Evolutionary conservation across 2,113 vertebrate species (phyloP), one percentile per base, ranked within the genome.

Genomic region (Prietella phreatophila): DNA sequence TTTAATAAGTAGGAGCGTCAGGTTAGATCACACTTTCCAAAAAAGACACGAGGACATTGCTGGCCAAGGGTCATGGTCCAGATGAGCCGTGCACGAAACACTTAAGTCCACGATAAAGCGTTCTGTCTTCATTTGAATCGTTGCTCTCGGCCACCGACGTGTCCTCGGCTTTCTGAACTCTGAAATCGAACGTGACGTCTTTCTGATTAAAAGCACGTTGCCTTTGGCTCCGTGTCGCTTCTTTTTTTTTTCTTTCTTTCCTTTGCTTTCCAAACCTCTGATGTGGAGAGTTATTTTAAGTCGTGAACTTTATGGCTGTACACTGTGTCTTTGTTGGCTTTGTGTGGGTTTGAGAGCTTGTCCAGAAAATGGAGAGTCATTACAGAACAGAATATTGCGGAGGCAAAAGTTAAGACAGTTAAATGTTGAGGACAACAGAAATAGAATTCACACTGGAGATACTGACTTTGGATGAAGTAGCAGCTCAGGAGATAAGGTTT

Each of bases 151-250:
- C 58, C 85, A 87, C 85, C 85, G 85, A 84, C 83, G 85, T 10
- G 80, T 83, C 91, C 89, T 88, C 85, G 91, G 89, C 90, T 33
- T 91, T 87, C 86, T 63, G 33, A 87, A 92, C 88, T 91, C 80
- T 87, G 30, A 47, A 71, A 90, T 89, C 91, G 88, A 91, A 88
- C 84, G 79, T 86, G 80, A 79, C 88, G 86, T 91, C 83, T 85
- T 85, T 89, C 83, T 93, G 92, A 95, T 94, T 91, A 92, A 93
- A 94, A 92, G 90, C 93, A 93, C 92, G 91, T 93, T 94, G 91
- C 91, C 91, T 88, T 86, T 90, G 92, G 89, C 92, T 91, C 89
- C 56, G 30, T 47, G 81, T 91, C 76, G 86, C 87, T 89, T 89
- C 89, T 90, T 92, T 92, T 88, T 89, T 87, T 87, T 87, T 91